Conservation (phyloP, 2,888 invertebrate species). For the Drosophila sordidula region DNA sequence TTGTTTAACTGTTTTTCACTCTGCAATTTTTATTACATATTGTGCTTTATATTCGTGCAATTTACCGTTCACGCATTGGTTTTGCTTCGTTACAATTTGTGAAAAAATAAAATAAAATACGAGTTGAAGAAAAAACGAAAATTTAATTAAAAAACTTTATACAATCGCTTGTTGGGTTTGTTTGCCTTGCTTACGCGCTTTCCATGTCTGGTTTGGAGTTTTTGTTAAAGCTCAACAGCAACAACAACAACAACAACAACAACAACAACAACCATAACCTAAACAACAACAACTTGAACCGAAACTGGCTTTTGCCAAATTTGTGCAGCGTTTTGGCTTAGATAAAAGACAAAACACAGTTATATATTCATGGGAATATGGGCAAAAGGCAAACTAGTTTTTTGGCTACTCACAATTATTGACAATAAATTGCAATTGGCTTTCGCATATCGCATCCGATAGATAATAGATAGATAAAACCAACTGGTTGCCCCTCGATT, state of each 20-base stretch:
- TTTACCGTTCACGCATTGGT: conserved; percentile 58
- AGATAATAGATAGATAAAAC: conserved; percentile 9
- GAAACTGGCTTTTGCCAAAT: conserved; percentile 70
- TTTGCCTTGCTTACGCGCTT: conserved; percentile 56
- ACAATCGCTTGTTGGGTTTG: conserved; percentile 22
- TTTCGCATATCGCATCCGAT: background rate
- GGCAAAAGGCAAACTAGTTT: conserved; percentile 38
- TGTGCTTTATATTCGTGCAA: conserved; percentile 55
- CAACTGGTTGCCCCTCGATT: background rate
- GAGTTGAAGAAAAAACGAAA: conserved; percentile 35
- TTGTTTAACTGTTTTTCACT: conserved; percentile 12
- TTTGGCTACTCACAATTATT: conserved; percentile 5
- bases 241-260: conserved; percentile 10
- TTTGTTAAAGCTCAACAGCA: conserved; percentile 26
- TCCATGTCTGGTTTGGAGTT: conserved; percentile 40
- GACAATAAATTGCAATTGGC: conserved; percentile 44
- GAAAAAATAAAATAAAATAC: conserved; percentile 14
- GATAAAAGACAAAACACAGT: conserved; percentile 37
- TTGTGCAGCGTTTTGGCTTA: conserved; percentile 48
- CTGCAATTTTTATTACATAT: conserved; percentile 46
- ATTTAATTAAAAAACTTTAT: conserved; percentile 61
- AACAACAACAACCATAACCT: conserved; percentile 10
- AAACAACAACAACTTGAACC: conserved; percentile 10
- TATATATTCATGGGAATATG: conserved; percentile 37
- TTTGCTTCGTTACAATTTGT: conserved; percentile 51